Percentiles rank a stretch among this genome's conserved stretches.
These are phyloP conservation scores for Blera fallax DNA, from an alignment of 2,888 invertebrate genomes.

Conservation along the genomic window DNA sequence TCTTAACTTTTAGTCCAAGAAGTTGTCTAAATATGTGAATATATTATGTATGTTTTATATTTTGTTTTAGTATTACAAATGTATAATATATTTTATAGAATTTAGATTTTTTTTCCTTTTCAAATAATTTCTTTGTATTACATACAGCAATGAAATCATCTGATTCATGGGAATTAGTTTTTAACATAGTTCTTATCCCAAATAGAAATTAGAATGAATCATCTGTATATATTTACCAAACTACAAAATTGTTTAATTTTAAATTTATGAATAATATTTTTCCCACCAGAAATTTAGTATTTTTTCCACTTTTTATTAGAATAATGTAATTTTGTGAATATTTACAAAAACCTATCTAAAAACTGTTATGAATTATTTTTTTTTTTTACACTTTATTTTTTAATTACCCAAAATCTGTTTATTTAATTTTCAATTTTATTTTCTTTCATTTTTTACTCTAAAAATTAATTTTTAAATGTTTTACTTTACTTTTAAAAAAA, in stretches of 20 bases:
- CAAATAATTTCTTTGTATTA: conserved; percentile 73
- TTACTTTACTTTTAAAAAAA: conserved; percentile 52
- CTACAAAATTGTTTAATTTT: conserved; percentile 61
- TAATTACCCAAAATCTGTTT: conserved; percentile 54
- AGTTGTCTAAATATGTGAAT: conserved; percentile 70
- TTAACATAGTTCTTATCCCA: conserved; percentile 13
- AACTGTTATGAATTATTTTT: conserved; percentile 69
- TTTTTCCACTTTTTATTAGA: conserved; percentile 39
- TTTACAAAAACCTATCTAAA: conserved; percentile 81
- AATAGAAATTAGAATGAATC: conserved; percentile 37
- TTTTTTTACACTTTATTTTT: conserved; percentile 28
- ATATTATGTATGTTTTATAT: conserved; percentile 53
- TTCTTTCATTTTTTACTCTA: conserved; percentile 53
- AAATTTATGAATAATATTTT: conserved; percentile 53
- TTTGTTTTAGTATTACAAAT: conserved; percentile 44
- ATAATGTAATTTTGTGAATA: conserved; percentile 76
- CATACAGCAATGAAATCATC: conserved; percentile 71
- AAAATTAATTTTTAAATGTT: conserved; percentile 55
- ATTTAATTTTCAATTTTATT: conserved; percentile 17
- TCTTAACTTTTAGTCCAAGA: conserved; percentile 50
- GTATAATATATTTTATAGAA: conserved; percentile 51
- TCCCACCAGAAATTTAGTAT: conserved; percentile 45
- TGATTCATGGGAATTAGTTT: conserved; percentile 5
- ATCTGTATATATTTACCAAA: conserved; percentile 71
- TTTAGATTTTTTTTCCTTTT: conserved; percentile 57